Percentiles rank a stretch among this genome's conserved stretches.
phyloP scores from a whole-genome alignment of 1,140 invertebrate genomes.

The Atta texana region DNA sequence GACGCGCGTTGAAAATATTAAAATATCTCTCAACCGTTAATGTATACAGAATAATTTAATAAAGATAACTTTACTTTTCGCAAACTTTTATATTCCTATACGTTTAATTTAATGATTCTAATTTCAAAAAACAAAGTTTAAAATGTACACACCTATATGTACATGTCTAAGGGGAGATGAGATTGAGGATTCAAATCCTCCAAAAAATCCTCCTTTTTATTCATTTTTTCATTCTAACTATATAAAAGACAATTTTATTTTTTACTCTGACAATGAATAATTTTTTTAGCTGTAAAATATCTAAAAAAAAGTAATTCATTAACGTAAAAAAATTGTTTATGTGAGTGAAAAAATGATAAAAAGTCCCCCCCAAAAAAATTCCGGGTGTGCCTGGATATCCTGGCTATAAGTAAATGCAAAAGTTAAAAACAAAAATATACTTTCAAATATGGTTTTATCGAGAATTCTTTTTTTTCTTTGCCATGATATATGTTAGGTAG shows the following conservation, averaged over 20 bases:
- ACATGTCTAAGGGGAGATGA: no score
- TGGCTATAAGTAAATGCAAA: neutral
- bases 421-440: neutral
- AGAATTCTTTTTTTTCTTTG: neutral
- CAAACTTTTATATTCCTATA: constrained; percentile 9
- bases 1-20: constrained; percentile 13
- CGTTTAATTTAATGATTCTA: neutral
- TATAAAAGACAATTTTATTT: no score
- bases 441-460: neutral
- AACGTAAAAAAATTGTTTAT: no score
- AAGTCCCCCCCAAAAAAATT: no score
- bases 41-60: constrained; percentile 25
- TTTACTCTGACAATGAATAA: no score
- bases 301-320: no score
- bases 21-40: constrained; percentile 1
- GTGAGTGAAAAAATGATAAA: no score
- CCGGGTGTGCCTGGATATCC: no score
- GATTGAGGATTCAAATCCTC: no score
- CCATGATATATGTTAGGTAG: neutral
- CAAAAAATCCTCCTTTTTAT: no score
- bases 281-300: no score
- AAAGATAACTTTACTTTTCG: constrained; percentile 10
- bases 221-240: no score
- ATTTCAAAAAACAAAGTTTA: neutral
- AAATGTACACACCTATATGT: neutral